A percentile compares a stretch with the other conserved stretches of the same genome.
Conservation (phyloP, 2,888 invertebrate species). For the Synergus gifuensis region DNA sequence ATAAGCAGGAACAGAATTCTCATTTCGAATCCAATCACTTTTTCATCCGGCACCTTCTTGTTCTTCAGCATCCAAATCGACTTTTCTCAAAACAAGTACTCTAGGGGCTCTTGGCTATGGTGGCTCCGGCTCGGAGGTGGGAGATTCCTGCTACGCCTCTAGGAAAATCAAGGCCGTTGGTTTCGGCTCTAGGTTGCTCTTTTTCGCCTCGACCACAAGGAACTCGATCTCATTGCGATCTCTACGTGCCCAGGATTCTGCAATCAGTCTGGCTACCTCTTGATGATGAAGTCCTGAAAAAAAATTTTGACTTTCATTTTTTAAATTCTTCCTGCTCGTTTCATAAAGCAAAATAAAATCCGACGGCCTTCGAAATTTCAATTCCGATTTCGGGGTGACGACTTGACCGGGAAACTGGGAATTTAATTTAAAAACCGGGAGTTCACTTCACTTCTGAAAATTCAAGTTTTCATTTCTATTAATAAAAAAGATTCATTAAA, state of each 20-base stretch:
- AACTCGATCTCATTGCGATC: conserved; percentile 94
- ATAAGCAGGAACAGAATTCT: conserved; percentile 15
- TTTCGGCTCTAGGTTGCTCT: conserved; percentile 94
- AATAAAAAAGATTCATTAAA: too few species aligned
- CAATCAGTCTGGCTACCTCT: conserved; percentile 94
- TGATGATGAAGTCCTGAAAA: conserved; percentile 73
- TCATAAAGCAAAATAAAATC: too few species aligned
- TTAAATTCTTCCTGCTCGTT: too few species aligned
- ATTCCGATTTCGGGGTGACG: too few species aligned
- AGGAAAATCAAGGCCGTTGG: conserved; percentile 93
- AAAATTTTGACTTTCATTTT: too few species aligned
- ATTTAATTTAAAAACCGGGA: too few species aligned
- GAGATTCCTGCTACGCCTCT: conserved; percentile 89
- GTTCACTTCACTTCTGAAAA: too few species aligned
- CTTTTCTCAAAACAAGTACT: conserved; percentile 42
- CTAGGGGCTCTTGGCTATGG: conserved; percentile 65
- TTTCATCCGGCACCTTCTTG: conserved; percentile 25
- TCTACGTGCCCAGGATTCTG: conserved; percentile 94
- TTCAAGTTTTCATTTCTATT: too few species aligned
- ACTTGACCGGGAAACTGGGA: too few species aligned
- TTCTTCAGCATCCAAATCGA: conserved; percentile 40
- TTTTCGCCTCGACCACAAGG: conserved; percentile 94
- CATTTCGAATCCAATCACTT: conserved; percentile 24
- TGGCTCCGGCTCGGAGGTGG: conserved; percentile 77
- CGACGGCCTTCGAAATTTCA: too few species aligned